Base-by-base conservation (phyloP, 2,888 invertebrate species). In the Girardia tigrina region DNA sequence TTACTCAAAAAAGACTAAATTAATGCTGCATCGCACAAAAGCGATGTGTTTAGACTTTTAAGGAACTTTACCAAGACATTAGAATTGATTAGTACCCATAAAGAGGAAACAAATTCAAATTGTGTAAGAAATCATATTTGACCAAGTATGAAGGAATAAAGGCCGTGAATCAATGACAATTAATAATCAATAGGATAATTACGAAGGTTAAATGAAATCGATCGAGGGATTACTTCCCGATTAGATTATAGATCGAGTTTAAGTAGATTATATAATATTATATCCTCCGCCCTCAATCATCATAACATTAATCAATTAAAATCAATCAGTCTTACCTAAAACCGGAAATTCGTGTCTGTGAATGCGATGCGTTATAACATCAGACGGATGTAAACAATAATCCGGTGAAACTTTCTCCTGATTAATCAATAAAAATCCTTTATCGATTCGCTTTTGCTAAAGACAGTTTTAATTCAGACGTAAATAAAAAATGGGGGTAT, bases 301-400 rank as follows among this genome's bases (percentile, higher is more conserved):
- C 20, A 16, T 70, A 23, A n/a, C 8, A 23, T 8, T 70, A 26
- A n/a, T 23, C 26, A 8, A 70, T n/a, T n/a, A n/a, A n/a, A n/a
- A n/a, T n/a, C n/a, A 70, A 8, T 70, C 20, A 72, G 75, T 16
- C 75, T 75, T 6, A 75, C 75, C 75, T 26, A 73, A 6, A 4
- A 75, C 75, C 1, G 75, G 75, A 16, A 75, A 27, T 23, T 75
- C 75, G 29, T 75, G 75, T 26, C 75, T 20, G 26, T 75, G 75
- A 28, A 75, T 4, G 14, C 27, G 23, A 26, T 75, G 73, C 2
- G 28, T 28, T 26, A 75, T 75, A 2, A 1, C 20, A 26, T 75
- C 75, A 76, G 28, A 76, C 75, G 74, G 28, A 16, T 76, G 23
- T 26, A 75, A 12, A 2, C 23, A 26, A 29, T 75, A 75, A 26